Evolutionary conservation across 2,113 vertebrate genomes (phyloP).

Genomic region (Pluvialis apricaria): DNA sequence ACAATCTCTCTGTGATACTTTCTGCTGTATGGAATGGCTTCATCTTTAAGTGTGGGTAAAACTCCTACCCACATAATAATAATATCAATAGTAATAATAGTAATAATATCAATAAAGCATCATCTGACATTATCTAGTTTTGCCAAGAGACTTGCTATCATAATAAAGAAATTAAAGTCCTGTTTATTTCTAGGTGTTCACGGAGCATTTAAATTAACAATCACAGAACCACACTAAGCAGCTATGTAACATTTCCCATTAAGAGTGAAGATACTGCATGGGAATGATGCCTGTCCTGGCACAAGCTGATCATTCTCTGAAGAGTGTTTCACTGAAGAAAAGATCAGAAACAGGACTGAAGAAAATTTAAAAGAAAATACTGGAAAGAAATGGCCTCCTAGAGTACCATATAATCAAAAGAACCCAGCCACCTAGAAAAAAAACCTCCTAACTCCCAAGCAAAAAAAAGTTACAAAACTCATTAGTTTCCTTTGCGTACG

Average conservation of each 20-base stretch:
- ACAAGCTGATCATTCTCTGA: not conserved
- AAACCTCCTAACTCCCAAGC: not conserved
- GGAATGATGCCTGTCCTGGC: not conserved
- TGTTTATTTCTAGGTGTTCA: not conserved
- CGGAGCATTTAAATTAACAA: not conserved
- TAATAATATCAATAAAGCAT: not conserved
- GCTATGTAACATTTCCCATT: not conserved
- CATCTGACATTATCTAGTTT: not conserved
- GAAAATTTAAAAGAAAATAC: not conserved
- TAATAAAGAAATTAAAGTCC: not conserved
- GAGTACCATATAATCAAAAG: not conserved
- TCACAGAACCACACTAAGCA: not conserved
- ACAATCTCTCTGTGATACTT: not conserved
- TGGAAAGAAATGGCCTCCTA: not conserved
- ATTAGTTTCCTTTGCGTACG: not conserved
- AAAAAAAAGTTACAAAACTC: not conserved
- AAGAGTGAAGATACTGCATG: not conserved
- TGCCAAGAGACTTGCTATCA: not conserved
- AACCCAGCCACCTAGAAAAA: not conserved
- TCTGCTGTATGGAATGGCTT: not conserved
- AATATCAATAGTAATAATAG: not conserved
- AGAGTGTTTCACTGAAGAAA: not conserved
- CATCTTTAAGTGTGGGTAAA: not conserved
- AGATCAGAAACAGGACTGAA: not conserved
- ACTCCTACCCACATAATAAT: not conserved